These are phyloP conservation scores for Rhabditophanes sp. DNA, from an alignment of 2,888 invertebrate species.

Conservation along the genomic window DNA sequence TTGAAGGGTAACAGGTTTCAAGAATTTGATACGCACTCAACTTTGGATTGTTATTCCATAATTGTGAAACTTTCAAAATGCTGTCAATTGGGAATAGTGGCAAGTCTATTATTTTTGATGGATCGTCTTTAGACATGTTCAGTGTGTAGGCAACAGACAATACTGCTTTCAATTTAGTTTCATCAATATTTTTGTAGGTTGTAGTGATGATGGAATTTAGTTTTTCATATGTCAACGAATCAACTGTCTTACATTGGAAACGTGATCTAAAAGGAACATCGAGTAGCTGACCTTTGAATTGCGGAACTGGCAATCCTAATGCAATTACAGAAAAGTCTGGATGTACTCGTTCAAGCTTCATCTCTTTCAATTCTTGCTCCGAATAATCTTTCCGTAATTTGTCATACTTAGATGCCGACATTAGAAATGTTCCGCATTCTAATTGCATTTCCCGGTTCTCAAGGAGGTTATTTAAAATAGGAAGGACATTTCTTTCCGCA, in stretches of 20 bases:
- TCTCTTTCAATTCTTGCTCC: constrained; percentile 60
- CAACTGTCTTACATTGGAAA: constrained; percentile 76
- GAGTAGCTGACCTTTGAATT: constrained; percentile 74
- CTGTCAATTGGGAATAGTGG: constrained; percentile 70
- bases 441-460: constrained; percentile 96
- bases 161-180: constrained; percentile 54
- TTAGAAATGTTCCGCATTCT: constrained; percentile 82
- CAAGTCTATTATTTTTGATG: constrained; percentile 57
- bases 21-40: too few species aligned
- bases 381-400: constrained; percentile 68
- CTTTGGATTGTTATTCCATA: too few species aligned
- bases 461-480: constrained; percentile 80
- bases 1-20: too few species aligned
- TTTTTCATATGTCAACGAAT: constrained; percentile 50
- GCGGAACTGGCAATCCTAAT: constrained; percentile 71
- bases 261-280: constrained; percentile 79
- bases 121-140: constrained; percentile 53
- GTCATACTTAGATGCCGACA: constrained; percentile 74
- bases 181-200: constrained; percentile 46
- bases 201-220: constrained; percentile 22
- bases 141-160: constrained; percentile 65
- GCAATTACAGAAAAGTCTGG: constrained; percentile 83
- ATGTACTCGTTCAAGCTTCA: constrained; percentile 77
- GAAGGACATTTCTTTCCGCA: constrained; percentile 85
- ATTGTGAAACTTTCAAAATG: constrained; percentile 14